Percentiles rank a stretch among this genome's conserved stretches.
These are phyloP conservation scores for Manis javanica DNA, from an alignment of 2,797 vertebrate species.

Conservation along the genomic window DNA sequence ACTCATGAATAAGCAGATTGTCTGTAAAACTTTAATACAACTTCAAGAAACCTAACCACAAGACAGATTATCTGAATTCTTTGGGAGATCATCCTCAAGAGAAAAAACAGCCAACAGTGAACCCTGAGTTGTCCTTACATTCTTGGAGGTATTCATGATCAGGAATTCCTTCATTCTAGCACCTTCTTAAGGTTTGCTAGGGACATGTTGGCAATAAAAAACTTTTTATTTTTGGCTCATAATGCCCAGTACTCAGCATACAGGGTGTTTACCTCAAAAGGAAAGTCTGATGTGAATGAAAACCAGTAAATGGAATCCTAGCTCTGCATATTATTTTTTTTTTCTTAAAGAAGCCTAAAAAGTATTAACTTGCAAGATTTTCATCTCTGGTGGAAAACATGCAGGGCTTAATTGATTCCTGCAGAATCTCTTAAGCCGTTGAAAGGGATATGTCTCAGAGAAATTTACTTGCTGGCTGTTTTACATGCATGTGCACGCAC, in stretches of 20 bases:
- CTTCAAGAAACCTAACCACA: not conserved
- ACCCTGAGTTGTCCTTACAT: not conserved
- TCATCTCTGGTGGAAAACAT: conserved; percentile 80
- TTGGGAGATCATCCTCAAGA: not conserved
- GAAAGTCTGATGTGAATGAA: conserved; percentile 80
- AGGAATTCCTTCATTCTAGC: not conserved
- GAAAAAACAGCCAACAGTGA: not conserved
- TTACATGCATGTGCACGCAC: conserved; percentile 62
- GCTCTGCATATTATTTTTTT: conserved; percentile 54
- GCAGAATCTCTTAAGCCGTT: conserved; percentile 78
- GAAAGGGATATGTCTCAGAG: conserved; percentile 80
- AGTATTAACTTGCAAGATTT: conserved; percentile 83
- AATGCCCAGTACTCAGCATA: conserved; percentile 26
- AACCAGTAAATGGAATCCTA: conserved; percentile 74
- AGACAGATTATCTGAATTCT: not conserved
- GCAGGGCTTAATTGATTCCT: conserved; percentile 83
- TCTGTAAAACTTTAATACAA: conserved; percentile 38
- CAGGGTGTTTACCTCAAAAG: conserved; percentile 81
- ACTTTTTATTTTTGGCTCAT: not conserved
- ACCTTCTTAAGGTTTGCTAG: not conserved
- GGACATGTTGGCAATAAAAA: not conserved
- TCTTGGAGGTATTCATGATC: not conserved
- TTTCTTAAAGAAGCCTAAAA: conserved; percentile 81
- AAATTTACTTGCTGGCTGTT: conserved; percentile 75
- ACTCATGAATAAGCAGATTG: not conserved